Base-by-base conservation (phyloP, 2,888 invertebrate species). In the Rhaphigaster nebulosa region DNA sequence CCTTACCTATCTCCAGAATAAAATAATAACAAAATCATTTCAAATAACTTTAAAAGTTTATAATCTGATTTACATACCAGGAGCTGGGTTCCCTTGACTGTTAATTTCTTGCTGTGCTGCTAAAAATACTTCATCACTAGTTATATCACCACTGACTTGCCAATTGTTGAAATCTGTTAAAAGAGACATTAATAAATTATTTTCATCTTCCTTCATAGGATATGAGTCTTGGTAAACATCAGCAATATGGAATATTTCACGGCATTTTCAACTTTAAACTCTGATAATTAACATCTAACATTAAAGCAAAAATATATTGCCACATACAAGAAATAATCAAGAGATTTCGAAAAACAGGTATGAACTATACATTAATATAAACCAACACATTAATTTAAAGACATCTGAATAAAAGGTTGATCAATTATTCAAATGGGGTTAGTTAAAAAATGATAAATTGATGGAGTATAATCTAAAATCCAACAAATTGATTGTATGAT, bases 31-130 rank as follows among this genome's bases (percentile, higher is more conserved):
- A 45, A 45, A 70, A 23, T 65, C 41, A 89, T 29, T 41, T 70
- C 13, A 70, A 65, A 65, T 76, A 34, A 65, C 0, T 13, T 88
- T 76, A 45, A 89, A 90, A 91, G 18, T 29, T 56, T 29, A 52
- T 18, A n/a, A 87, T 54, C 1, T 56, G 15, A 56, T 54, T 50
- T 34, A 41, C 41, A 54, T 91, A 91, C 91, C 91, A 88, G 91
- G 91, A 90, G 91, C 18, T 54, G 84, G n/a, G 29, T 76, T 76
- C 38, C 91, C 91, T 87, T 91, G 91, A 84, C 88, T 90, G 88
- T 92, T 92, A 45, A 91, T 88, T 90, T 92, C 91, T 76, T 92
- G 91, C 90, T 91, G 91, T 38, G 91, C 89, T 91, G 91, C 91
- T 89, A 91, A 91, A 90, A 90, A 91, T 87, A 92, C 91, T 91